phyloP scores from a whole-genome alignment of 2,113 vertebrate species.

The Osmerus mordax region DNA sequence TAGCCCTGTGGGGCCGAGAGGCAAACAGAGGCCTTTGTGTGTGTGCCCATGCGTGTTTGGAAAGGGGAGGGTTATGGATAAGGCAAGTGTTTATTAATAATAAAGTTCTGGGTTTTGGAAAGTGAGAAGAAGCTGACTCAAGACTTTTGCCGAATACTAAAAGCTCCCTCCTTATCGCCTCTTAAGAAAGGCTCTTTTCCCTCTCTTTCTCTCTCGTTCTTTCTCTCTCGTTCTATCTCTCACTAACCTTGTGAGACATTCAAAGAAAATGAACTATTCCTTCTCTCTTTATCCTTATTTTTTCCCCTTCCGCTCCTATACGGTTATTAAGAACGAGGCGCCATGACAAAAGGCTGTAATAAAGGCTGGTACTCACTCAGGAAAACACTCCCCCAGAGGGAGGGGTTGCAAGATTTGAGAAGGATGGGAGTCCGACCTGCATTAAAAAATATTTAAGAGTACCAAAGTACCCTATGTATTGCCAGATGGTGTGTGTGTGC shows the following conservation, averaged over 20 bases:
- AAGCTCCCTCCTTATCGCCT: constrained; percentile 9
- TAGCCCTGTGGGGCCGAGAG: constrained; percentile 6
- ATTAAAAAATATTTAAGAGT: no score
- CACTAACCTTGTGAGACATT: neutral
- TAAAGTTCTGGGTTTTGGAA: constrained; percentile 16
- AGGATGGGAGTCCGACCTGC: no score
- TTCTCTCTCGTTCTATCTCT: neutral
- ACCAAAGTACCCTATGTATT: no score
- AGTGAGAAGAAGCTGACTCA: constrained; percentile 12
- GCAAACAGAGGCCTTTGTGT: neutral
- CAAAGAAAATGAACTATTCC: neutral
- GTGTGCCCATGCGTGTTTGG: neutral
- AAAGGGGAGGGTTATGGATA: constrained; percentile 6
- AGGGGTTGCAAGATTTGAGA: no score
- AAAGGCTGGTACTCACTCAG: no score
- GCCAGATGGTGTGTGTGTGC: no score
- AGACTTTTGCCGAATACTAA: neutral
- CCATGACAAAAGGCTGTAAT: no score
- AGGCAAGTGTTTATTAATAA: constrained; percentile 33
- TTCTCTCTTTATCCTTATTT: neutral
- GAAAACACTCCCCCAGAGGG: no score
- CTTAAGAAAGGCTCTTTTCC: neutral
- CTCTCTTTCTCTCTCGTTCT: neutral
- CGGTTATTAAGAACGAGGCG: neutral
- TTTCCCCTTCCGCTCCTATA: neutral